Evolutionary conservation across 2,113 vertebrate species (phyloP), one percentile per base, ranked within the genome.

Genomic region (Amia ocellicauda): DNA sequence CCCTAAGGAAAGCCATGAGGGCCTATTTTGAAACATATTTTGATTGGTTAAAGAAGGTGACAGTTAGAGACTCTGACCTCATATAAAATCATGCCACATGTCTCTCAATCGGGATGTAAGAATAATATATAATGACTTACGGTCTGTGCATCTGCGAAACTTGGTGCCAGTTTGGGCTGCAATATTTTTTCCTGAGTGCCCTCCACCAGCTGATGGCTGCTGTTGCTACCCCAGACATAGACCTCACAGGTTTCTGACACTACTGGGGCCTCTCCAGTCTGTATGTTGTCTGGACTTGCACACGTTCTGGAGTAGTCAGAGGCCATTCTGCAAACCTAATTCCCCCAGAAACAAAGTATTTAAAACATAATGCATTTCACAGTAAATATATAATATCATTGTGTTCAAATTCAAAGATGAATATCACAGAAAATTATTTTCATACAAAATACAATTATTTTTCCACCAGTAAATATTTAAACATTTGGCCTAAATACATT

Each of bases 181-280:
- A 93, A 73, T 70, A 93, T 93, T 73, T 93, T 93, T 74, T 93
- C 91, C 62, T 93, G 91, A 22, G 91, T 92, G 63, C 91, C 91
- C 77, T 93, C 91, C 8, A 91, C 91, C 60, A 93, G 74, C 31
- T 93, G 91, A 69, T 93, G 91, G 43, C 91, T 93, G 82, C 91
- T 93, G 75, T 93, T 93, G 58, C 91, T 92, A 4, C 91, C 90
- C 91, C 90, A 92, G 4, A 91, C 90, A 28, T 95, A 94, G 0
- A 98, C 97, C 77, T 99, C 97, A 23, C 97, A 98, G 26, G 93
- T 97, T 74, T 99, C 97, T 0, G 97, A 98, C 71, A 96, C 90
- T 22, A 95, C 79, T 2, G 93, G 93, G 0, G 91, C 83, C 69
- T 98, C 95, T 0, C 91, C 95, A 0, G 92, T 93, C 79, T 98